Base-by-base conservation (phyloP, 2,888 invertebrate species). In the Ophion obscuratus region DNA sequence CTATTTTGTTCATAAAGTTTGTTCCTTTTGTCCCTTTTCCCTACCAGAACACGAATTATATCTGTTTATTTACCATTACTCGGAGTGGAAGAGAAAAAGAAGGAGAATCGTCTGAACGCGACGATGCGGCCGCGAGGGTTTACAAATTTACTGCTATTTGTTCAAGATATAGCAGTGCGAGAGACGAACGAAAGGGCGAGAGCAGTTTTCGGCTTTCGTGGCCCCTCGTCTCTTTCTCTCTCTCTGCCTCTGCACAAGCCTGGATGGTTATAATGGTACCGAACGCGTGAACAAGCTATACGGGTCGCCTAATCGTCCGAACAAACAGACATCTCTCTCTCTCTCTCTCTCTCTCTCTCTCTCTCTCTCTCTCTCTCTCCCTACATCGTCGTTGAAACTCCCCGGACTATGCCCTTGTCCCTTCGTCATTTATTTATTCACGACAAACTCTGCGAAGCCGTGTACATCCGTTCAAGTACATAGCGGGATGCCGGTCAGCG, bases 31-130 rank as follows among this genome's bases (percentile, higher is more conserved):
- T 62, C 68, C 53, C 47, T 24, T 36, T 20, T 24, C 71, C 10
- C 11, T 44, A 70, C 67, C 76, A 6, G 61, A 81, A 36, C 2
- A 81, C 78, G 86, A 89, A 89, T 89, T 89, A 89, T 89, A 89
- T 89, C 86, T 89, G 86, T 89, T 89, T 89, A 88, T 89, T 89
- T 87, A 88, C 86, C 85, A 88, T 89, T 86, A 88, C 82, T 74
- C 74, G 40, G 40, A 2, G 64, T 24, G 2, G 66, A 27, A 36
- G 47, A 73, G 66, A 73, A 70, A 76, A 36, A 75, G 80, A 70
- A 83, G 74, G 62, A 61, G 59, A 73, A 61, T 47, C 47, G 47
- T 47, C 82, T 62, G 73, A 70, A 81, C 83, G 73, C 59, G 68
- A 78, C 24, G 47, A 81, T 80, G 62, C 59, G 59, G 64, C 79